A percentile compares a stretch with the other conserved stretches of the same genome.
Evolutionary conservation across 2,113 vertebrate species (phyloP).

Genomic region (Alexandromys fortis): DNA sequence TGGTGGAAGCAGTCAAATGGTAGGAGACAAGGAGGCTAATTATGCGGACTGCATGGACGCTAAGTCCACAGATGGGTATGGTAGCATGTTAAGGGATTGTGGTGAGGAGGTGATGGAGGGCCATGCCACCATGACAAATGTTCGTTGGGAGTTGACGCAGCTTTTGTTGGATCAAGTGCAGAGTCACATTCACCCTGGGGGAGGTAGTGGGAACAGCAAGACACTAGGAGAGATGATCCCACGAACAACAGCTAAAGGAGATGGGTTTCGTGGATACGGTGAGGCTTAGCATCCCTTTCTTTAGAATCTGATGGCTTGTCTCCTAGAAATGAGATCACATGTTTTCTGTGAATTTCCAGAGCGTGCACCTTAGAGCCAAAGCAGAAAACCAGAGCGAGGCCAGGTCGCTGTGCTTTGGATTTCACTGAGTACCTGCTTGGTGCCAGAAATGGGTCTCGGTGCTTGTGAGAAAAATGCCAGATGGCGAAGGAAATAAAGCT

Average conservation of each 20-base stretch:
- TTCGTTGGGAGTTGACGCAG: accelerated
- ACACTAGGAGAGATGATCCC: neutral
- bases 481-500: neutral
- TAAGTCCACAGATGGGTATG: neutral
- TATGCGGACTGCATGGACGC: accelerated
- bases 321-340: neutral
- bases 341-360: neutral
- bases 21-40: neutral
- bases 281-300: neutral
- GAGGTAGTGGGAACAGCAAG: neutral
- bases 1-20: neutral
- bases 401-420: neutral
- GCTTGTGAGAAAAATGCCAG: neutral
- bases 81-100: neutral
- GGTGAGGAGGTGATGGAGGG: neutral
- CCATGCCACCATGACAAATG: neutral
- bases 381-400: neutral
- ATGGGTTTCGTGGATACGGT: neutral
- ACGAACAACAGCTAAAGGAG: neutral
- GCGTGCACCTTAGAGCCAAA: neutral
- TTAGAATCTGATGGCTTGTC: neutral
- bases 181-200: neutral
- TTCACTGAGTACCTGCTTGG: neutral
- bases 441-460: neutral
- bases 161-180: neutral